Percentiles rank a stretch among this genome's conserved stretches.
Conservation (phyloP, 2,888 invertebrate species). For the Pyrrhosoma nymphula region DNA sequence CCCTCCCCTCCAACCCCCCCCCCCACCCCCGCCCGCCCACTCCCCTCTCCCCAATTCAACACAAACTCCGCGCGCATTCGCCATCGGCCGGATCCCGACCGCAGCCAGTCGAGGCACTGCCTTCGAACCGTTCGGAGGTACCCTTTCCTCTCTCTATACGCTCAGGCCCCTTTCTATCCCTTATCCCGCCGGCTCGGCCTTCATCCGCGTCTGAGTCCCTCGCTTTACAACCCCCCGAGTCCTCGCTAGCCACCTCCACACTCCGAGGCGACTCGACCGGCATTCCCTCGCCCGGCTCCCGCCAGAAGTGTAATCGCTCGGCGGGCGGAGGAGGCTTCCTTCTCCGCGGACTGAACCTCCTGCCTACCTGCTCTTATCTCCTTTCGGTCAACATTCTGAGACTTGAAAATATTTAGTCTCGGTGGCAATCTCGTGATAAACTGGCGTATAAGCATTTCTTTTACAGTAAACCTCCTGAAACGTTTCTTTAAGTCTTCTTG, state of each 20-base stretch:
- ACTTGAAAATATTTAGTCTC: too few species aligned
- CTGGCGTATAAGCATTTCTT: too few species aligned
- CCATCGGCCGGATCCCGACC: slow-evolving; percentile 14
- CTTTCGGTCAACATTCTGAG: too few species aligned
- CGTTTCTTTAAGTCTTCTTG: too few species aligned
- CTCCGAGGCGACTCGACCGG: neutral
- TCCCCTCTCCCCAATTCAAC: neutral
- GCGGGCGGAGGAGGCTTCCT: neutral
- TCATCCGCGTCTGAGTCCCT: neutral
- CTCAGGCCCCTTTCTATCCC: neutral
- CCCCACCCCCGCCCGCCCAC: neutral
- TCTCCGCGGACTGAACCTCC: neutral
- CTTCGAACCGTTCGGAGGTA: slow-evolving; percentile 6
- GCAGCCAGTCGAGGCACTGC: slow-evolving; percentile 63
- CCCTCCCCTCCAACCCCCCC: neutral
- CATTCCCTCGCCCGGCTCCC: neutral
- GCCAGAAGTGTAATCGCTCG: neutral
- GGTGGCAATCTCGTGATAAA: too few species aligned
- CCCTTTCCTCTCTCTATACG: neutral
- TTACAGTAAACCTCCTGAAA: too few species aligned
- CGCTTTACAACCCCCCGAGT: too few species aligned
- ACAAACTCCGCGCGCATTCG: neutral
- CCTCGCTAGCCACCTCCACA: too few species aligned
- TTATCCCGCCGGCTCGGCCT: neutral
- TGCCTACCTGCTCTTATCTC: too few species aligned